Base-by-base conservation (phyloP, 2,888 invertebrate genomes). In the Conops quadrifasciatus region DNA sequence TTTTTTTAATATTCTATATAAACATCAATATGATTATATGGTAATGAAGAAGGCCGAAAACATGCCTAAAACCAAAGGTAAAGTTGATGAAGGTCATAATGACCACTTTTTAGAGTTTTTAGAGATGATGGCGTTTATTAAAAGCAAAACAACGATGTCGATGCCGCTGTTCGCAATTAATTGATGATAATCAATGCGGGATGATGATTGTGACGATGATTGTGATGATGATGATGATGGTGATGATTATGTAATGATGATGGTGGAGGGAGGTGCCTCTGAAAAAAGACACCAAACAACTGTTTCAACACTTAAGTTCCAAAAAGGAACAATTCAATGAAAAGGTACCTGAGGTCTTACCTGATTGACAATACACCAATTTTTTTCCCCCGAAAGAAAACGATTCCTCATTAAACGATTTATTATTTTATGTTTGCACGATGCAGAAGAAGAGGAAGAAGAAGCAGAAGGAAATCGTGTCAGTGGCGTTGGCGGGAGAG, bases 261-360 rank as follows among this genome's bases (percentile, higher is more conserved):
- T 51, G 51, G 21, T 19, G 51, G 21, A 16, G 21, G 21, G 24
- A n/a, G n/a, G n/a, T n/a, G n/a, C n/a, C n/a, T n/a, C n/a, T 64
- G 64, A 49, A 56, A 66, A 24, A 66, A 13, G 45, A 66, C 53
- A 66, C 66, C 56, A 36, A 65, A 30, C 65, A 65, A 65, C 65
- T 65, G 65, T 36, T 36, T 36, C 36, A 36, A 53, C 21, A 53
- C 21, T 21, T 53, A 63, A n/a, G 63, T 11, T 45, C 24, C 4
- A 43, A 36, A 16, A 59, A 59, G 62, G 45, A 63, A 21, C 63
- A 43, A 43, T 36, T 19, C 16, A 24, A 5, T 19, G 63, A 24
- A 5, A 26, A 13, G 26, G 51, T 21, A 51, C n/a, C n/a, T 19
- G 45, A 36, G 16, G 1, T 24, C 13, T 13, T 24, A 67, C 67